Base-by-base conservation (phyloP, 2,113 vertebrate genomes). In the Menidia beryllina region DNA sequence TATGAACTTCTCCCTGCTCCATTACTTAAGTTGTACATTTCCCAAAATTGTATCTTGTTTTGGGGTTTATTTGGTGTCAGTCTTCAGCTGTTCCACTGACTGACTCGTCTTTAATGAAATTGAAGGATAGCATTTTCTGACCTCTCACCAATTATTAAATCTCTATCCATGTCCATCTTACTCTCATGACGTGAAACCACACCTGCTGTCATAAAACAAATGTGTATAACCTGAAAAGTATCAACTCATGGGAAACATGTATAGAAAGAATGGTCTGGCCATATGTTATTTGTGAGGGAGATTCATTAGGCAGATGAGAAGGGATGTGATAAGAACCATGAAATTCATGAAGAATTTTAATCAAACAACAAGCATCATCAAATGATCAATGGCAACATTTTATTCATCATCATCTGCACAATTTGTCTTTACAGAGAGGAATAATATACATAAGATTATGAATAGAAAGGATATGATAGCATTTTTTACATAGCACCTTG, bases 351-450 rank as follows among this genome's bases (percentile, higher is more conserved):
- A 21, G 10, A 21, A 14, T 36, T 67, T n/a, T 2, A 34, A 23
- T 30, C 27, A 25, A 51, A 45, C 20, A 56, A 26, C 11, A 68
- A 58, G 10, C 36, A 49, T 6, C 7, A 27, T 76, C 43, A 60
- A 77, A 57, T 70, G 72, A 66, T 68, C 36, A 64, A 86, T 84
- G 64, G 89, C 72, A 72, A 67, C 1, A 11, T 76, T 90, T 88
- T 75, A 87, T 91, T 90, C 79, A 64, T 55, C 64, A 74, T 76
- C 82, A 69, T 91, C 90, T 92, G 55, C 90, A 91, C 89, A 93
- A 77, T 84, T 74, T 68, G 74, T 79, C 75, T 83, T 90, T 89
- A 85, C 88, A 91, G 86, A 89, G 71, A 89, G 69, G 67, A 81
- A 86, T 87, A 84, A 81, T 80, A 82, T 82, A 88, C 78, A 87